Evolutionary conservation across 1,140 invertebrate species (phyloP), one percentile per base, ranked within the genome.

Genomic region (Drusus annulatus): DNA sequence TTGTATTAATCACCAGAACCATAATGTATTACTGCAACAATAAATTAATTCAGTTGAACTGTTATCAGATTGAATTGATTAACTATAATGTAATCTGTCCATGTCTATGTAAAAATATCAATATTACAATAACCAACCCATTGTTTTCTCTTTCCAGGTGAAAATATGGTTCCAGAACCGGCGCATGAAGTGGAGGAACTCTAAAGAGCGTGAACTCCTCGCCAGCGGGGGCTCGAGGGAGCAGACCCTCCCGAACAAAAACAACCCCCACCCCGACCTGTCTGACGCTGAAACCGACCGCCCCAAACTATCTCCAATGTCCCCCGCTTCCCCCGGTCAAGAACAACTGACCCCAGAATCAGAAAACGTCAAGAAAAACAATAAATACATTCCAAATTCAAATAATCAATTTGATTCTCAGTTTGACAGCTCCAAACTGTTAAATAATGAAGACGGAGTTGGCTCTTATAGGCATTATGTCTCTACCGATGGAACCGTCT

Each of bases 121-220:
- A 36, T 6, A 36, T 3, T 36, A 8, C 0, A 36, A 36, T 36
- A 36, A 36, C 31, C 8, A 36, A 36, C 31, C 56, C 21, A 45
- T 85, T 80, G 74, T 68, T 36, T 84, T 85, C 85, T 83, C 86
- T 84, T 92, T 91, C 16, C 91, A 98, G 96, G 96, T 98, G 78
- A 98, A 98, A 90, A 98, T 98, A 80, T 98, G 96, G 97, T 98
- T 98, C 87, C 96, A 98, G 92, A 98, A 98, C 86, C 92, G 97
- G 0, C 93, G 97, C 68, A 98, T 98, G 96, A 98, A 98, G 88
- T 98, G 97, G 97, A 91, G 98, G 8, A 99, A 99, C 88, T 98
- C 96, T 8, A 99, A 99, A 88, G 98, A 99, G 87, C 91, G 98
- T 17, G 98, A 99, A 88, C 90, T 99, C 0, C 89, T 99, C 60